Conservation (phyloP, 2,888 invertebrate species). For the Eupsilia transversa region DNA sequence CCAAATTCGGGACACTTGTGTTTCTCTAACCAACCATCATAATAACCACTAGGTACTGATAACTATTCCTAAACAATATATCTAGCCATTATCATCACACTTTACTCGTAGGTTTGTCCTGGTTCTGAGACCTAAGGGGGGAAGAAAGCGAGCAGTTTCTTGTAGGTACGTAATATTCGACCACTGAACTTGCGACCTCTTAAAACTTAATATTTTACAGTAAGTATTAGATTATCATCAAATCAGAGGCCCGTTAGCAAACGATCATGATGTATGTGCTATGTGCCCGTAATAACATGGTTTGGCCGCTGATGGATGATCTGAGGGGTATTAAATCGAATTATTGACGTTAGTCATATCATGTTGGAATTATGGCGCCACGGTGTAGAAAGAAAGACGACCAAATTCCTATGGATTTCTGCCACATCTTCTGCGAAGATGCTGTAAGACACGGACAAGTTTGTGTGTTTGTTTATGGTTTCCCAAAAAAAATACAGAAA, state of each 20-base stretch:
- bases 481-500: too few species aligned
- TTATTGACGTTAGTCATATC: neutral
- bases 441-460: too few species aligned
- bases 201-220: slow-evolving; percentile 1
- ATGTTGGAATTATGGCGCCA: neutral
- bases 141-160: neutral
- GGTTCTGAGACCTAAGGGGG: neutral
- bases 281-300: slow-evolving; percentile 31
- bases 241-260: slow-evolving; percentile 26
- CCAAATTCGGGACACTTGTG: too few species aligned
- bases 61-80: too few species aligned
- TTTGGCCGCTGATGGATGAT: slow-evolving; percentile 23
- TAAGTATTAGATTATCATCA: slow-evolving; percentile 5
- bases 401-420: too few species aligned
- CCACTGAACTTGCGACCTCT: slow-evolving; percentile 9
- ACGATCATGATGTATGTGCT: slow-evolving; percentile 12
- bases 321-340: neutral
- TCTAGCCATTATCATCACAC: too few species aligned
- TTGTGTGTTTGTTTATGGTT: too few species aligned
- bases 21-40: too few species aligned
- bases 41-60: too few species aligned
- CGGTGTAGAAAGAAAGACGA: too few species aligned
- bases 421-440: too few species aligned
- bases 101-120: too few species aligned
- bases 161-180: neutral